Evolutionary conservation across 2,797 vertebrate species (phyloP).

Genomic region (Bryconaethiops microstoma): DNA sequence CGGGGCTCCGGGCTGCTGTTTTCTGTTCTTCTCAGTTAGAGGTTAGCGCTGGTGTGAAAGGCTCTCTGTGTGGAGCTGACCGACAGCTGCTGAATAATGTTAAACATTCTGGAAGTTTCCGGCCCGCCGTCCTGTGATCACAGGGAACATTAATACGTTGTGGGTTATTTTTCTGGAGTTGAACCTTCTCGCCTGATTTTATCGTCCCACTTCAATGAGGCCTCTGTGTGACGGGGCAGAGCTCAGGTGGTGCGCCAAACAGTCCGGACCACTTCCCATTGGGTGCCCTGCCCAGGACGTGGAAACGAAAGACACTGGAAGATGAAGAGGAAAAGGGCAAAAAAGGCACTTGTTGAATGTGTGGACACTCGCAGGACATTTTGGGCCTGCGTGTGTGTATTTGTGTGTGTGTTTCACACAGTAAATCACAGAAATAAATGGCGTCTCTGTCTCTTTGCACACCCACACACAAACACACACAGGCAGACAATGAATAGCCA

Average conservation of each 20-base stretch:
- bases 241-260: slow-evolving; percentile 43
- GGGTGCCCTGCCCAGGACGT: slow-evolving; percentile 54
- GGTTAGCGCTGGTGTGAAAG: slow-evolving; percentile 47
- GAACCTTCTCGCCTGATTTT: slow-evolving; percentile 57
- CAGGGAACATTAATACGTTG: slow-evolving; percentile 60
- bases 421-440: slow-evolving; percentile 46
- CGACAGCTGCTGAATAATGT: slow-evolving; percentile 65
- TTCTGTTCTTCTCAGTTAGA: slow-evolving; percentile 18
- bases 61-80: slow-evolving; percentile 50
- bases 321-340: slow-evolving; percentile 30
- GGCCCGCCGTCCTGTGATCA: slow-evolving; percentile 57
- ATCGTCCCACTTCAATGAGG: slow-evolving; percentile 61
- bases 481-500: slow-evolving; percentile 37
- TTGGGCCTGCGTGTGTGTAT: background rate
- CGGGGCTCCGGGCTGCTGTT: slow-evolving; percentile 5
- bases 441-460: slow-evolving; percentile 45
- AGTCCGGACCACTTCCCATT: slow-evolving; percentile 48
- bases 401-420: slow-evolving; percentile 41
- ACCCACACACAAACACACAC: slow-evolving; percentile 27
- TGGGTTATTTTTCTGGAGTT: slow-evolving; percentile 46
- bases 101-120: slow-evolving; percentile 60
- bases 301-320: slow-evolving; percentile 42
- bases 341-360: slow-evolving; percentile 22
- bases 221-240: slow-evolving; percentile 53
- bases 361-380: slow-evolving; percentile 26